Conservation (phyloP, 2,888 invertebrate genomes). For the Torymus texanus region DNA sequence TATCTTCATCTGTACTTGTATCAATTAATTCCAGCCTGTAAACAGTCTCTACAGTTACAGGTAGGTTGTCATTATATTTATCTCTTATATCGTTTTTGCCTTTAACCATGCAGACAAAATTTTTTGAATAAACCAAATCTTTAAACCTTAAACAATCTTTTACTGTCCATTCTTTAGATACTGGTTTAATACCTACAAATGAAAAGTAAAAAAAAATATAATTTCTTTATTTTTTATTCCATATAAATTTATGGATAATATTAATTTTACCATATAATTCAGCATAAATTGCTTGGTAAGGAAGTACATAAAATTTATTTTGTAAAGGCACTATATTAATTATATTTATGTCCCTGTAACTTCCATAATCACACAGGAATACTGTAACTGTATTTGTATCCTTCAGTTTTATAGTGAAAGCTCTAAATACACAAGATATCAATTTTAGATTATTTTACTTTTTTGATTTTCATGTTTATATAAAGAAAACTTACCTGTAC, state of each 20-base stretch:
- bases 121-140: conserved; percentile 22
- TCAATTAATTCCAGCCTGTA: conserved; percentile 31
- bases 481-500: conserved; percentile 21
- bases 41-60: conserved; percentile 6
- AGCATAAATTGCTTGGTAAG: conserved; percentile 41
- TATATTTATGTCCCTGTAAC: conserved; percentile 9
- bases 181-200: conserved; percentile 35
- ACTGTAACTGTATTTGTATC: conserved; percentile 5
- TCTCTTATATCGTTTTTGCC: not conserved
- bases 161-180: conserved; percentile 4
- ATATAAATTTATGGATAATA: not conserved
- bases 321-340: conserved; percentile 20
- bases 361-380: conserved; percentile 42
- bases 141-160: conserved; percentile 19
- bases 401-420: conserved; percentile 11
- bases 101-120: conserved; percentile 18
- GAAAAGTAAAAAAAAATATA: not conserved
- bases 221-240: too few species aligned
- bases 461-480: not conserved
- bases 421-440: conserved; percentile 9
- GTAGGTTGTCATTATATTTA: not conserved
- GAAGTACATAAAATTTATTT: conserved; percentile 11
- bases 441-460: not conserved
- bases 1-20: conserved; percentile 34
- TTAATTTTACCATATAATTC: conserved; percentile 37